phyloP scores from a whole-genome alignment of 2,888 invertebrate genomes.

The Pandemis cinnamomeana region DNA sequence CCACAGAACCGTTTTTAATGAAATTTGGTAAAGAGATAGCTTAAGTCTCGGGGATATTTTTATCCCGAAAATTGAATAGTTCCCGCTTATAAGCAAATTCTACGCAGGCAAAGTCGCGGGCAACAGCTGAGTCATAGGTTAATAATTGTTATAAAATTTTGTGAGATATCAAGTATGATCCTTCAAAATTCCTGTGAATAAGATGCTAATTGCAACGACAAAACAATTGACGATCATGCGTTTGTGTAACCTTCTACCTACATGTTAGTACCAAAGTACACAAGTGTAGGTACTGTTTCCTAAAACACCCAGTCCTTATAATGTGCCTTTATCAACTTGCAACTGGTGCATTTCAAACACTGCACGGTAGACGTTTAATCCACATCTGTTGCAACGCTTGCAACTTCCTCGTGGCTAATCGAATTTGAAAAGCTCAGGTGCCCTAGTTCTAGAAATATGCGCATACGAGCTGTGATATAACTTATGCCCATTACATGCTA shows the following conservation, averaged over 20 bases:
- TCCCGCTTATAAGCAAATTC: no score
- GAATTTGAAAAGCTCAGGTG: slow-evolving; percentile 37
- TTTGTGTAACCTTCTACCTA: background rate
- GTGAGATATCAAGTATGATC: no score
- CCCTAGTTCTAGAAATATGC: slow-evolving; percentile 27
- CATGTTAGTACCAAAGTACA: background rate
- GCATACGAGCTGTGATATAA: slow-evolving; percentile 32
- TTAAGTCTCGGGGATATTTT: no score
- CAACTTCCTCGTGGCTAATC: slow-evolving; percentile 33
- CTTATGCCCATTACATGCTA: background rate
- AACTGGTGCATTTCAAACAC: slow-evolving; percentile 17
- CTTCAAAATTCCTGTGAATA: no score
- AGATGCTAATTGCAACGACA: no score
- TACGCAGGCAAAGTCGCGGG: no score
- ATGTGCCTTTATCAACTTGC: slow-evolving; percentile 25
- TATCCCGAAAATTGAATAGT: no score
- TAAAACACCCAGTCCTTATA: slow-evolving; percentile 23
- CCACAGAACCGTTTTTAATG: no score
- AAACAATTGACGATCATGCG: background rate
- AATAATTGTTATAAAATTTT: no score
- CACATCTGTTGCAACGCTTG: slow-evolving; percentile 27
- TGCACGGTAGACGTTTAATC: slow-evolving; percentile 10
- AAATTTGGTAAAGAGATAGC: no score
- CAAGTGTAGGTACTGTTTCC: slow-evolving; percentile 6
- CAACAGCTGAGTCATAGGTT: no score